These are phyloP conservation scores for Pseudochromis fuscus DNA, from an alignment of 2,797 vertebrate species.

Conservation along the genomic window DNA sequence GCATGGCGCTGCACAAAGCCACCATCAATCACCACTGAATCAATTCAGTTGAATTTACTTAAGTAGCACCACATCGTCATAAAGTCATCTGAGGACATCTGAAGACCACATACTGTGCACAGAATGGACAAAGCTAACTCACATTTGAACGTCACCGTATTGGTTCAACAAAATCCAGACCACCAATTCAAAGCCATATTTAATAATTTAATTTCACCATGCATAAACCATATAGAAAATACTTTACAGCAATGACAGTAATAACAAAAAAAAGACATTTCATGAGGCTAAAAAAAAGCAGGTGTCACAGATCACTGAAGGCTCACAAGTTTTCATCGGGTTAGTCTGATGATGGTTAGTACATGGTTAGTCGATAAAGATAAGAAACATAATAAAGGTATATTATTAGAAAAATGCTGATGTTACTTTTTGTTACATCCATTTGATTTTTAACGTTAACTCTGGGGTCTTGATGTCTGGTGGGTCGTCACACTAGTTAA, in stretches of 20 bases:
- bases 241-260: conserved; percentile 74
- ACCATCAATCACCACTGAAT: too few relatives aligned
- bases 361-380: conserved; percentile 37
- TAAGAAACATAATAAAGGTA: conserved; percentile 5
- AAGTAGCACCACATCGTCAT: too few relatives aligned
- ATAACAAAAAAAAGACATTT: conserved; percentile 66
- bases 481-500: conserved; percentile 1
- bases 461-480: background rate
- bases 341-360: conserved; percentile 56
- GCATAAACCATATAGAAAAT: conserved; percentile 77
- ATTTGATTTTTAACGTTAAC: conserved; percentile 4
- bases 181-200: conserved; percentile 50
- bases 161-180: conserved; percentile 7
- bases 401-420: conserved; percentile 43
- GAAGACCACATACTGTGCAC: too few relatives aligned
- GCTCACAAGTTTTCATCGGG: conserved; percentile 52
- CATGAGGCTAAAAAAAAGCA: conserved; percentile 72
- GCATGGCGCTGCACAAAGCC: too few relatives aligned
- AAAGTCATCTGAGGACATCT: too few relatives aligned
- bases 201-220: conserved; percentile 83
- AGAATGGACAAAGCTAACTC: too few relatives aligned
- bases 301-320: conserved; percentile 67
- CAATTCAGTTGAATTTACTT: too few relatives aligned
- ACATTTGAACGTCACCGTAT: too few relatives aligned
- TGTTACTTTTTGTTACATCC: conserved; percentile 46